Base-by-base conservation (phyloP, 2,888 invertebrate genomes). In the Corbicula japonica region DNA sequence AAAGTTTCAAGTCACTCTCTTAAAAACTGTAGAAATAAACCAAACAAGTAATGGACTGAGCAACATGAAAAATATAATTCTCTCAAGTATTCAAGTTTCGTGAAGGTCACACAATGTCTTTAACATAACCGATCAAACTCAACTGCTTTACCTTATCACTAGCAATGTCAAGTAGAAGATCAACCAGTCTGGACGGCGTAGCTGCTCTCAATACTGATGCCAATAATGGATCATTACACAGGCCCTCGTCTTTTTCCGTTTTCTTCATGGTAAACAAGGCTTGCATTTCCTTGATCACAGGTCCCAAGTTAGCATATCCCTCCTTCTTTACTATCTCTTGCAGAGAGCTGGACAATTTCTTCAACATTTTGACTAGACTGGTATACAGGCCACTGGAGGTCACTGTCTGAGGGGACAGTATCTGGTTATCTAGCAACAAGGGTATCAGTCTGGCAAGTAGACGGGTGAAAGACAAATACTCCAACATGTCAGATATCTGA, bases 71-170 rank as follows among this genome's bases (percentile, higher is more conserved):
- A n/a, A n/a, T 12, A 41, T 41, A 12, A 10, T 10, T 41, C 41
- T 41, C 41, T 41, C 41, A 41, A n/a, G n/a, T n/a, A n/a, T n/a
- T n/a, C n/a, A n/a, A n/a, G n/a, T n/a, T n/a, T n/a, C n/a, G n/a
- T n/a, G n/a, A n/a, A n/a, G n/a, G n/a, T n/a, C n/a, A n/a, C n/a
- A n/a, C n/a, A n/a, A n/a, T n/a, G n/a, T n/a, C n/a, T n/a, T n/a
- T n/a, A n/a, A n/a, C n/a, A n/a, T n/a, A n/a, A n/a, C n/a, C n/a
- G n/a, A n/a, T n/a, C n/a, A n/a, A n/a, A n/a, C n/a, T n/a, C n/a
- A n/a, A n/a, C n/a, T 18, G 21, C 21, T n/a, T 65, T 74, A 90
- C 90, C 88, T 88, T 89, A 34, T 87, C 86, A 52, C 62, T 72
- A 10, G 85, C 84, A 26, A 90, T 70, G n/a, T 88, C 87, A 28